Percentiles rank a stretch among this genome's conserved stretches.
These are phyloP conservation scores for Spinibarbus caldwelli DNA, from an alignment of 2,797 vertebrate species.

Conservation along the genomic window DNA sequence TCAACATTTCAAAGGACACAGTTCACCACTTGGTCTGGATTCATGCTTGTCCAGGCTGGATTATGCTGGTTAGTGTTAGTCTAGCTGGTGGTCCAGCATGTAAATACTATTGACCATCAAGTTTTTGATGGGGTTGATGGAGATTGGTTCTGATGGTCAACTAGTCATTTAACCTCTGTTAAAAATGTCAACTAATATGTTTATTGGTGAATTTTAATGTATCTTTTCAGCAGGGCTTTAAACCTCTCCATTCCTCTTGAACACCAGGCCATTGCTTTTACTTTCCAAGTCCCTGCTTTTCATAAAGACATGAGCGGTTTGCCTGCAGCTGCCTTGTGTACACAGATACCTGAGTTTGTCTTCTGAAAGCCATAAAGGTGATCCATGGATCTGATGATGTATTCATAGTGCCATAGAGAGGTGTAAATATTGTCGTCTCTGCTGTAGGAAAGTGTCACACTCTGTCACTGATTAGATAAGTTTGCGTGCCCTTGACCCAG, in stretches of 20 bases:
- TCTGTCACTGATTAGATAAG: conserved; percentile 33
- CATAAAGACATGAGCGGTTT: conserved; percentile 13
- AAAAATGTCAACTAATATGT: background rate
- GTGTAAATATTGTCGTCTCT: conserved; percentile 50
- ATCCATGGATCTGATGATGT: conserved; percentile 13
- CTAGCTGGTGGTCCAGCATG: background rate
- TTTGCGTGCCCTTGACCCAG: conserved; percentile 46
- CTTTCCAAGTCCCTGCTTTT: conserved; percentile 30
- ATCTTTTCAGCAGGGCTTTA: background rate
- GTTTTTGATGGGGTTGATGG: background rate
- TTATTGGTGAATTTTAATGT: background rate
- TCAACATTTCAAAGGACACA: background rate
- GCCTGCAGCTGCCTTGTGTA: conserved; percentile 37
- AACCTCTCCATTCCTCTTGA: conserved; percentile 7
- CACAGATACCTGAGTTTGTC: conserved; percentile 41
- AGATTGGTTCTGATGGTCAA: background rate
- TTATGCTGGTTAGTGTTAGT: background rate
- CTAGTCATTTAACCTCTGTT: background rate
- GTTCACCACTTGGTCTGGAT: background rate
- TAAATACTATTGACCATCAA: background rate
- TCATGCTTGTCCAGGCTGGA: background rate
- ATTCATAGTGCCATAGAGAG: conserved; percentile 10
- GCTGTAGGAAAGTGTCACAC: conserved; percentile 20
- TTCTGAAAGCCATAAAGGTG: conserved; percentile 43
- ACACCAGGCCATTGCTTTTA: background rate